Conservation (phyloP, 2,888 invertebrate genomes). For the Polymixis flavicincta region DNA sequence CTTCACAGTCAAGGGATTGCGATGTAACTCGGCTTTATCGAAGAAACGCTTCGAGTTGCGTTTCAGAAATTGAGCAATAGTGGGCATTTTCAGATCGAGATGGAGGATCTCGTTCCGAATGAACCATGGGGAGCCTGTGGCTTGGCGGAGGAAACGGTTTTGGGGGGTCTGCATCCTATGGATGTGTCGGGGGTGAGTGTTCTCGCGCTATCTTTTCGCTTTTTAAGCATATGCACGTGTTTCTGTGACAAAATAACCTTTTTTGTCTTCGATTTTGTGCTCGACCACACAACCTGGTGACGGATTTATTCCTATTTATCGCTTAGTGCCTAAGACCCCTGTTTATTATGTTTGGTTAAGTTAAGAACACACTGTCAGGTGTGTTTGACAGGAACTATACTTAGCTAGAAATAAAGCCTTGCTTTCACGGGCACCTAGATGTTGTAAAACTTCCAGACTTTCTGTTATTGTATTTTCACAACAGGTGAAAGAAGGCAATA, state of each 20-base stretch:
- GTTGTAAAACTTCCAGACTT: conserved; percentile 9
- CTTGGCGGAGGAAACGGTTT: too few species aligned
- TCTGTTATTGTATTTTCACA: conserved; percentile 32
- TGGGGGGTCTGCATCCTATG: too few species aligned
- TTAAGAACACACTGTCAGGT: not conserved
- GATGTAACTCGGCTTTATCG: too few species aligned
- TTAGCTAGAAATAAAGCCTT: conserved; percentile 9
- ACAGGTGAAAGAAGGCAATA: conserved; percentile 22
- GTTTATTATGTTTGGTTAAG: not conserved
- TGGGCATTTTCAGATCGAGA: too few species aligned
- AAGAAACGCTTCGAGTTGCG: too few species aligned
- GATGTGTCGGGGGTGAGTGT: too few species aligned
- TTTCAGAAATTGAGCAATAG: too few species aligned
- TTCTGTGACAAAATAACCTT: not conserved
- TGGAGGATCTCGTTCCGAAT: too few species aligned
- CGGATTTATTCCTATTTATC: too few species aligned
- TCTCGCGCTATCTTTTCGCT: too few species aligned
- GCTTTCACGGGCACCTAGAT: not conserved
- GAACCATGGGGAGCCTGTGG: too few species aligned
- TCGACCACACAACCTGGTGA: not conserved
- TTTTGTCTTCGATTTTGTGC: not conserved
- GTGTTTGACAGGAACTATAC: not conserved
- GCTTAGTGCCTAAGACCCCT: not conserved
- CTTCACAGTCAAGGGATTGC: too few species aligned
- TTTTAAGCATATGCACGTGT: not conserved